These are phyloP conservation scores for Ganaspis sp. DNA, from an alignment of 1,140 invertebrate species.

Conservation along the genomic window DNA sequence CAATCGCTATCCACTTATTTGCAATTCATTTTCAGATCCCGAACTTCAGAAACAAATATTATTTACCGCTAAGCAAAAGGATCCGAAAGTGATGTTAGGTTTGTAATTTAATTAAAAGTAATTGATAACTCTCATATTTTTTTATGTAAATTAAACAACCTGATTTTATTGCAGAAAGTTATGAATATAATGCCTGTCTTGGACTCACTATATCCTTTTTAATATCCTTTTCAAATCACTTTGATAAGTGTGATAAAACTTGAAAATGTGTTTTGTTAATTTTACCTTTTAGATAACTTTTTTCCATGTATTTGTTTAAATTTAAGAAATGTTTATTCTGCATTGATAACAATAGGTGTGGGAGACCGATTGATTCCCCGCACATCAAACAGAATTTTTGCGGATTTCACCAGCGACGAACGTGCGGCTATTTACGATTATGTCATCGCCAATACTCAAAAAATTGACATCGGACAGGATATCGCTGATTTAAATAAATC, in stretches of 20 bases:
- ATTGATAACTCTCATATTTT: neutral
- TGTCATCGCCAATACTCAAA: slow-evolving; percentile 70
- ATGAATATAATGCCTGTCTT: slow-evolving; percentile 64
- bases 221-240: slow-evolving; percentile 68
- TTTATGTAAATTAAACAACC: slow-evolving; percentile 50
- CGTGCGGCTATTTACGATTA: slow-evolving; percentile 76
- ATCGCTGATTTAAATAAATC: slow-evolving; percentile 65
- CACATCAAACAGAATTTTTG: slow-evolving; percentile 75
- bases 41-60: slow-evolving; percentile 72
- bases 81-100: slow-evolving; percentile 66
- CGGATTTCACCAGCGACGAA: slow-evolving; percentile 77
- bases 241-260: slow-evolving; percentile 32
- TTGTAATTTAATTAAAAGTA: neutral
- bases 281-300: slow-evolving; percentile 46
- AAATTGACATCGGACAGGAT: slow-evolving; percentile 67
- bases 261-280: slow-evolving; percentile 42
- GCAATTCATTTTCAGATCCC: slow-evolving; percentile 67
- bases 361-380: slow-evolving; percentile 75
- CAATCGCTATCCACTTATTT: neutral
- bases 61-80: slow-evolving; percentile 57
- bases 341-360: slow-evolving; percentile 64
- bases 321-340: slow-evolving; percentile 48
- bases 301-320: slow-evolving; percentile 36
- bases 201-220: slow-evolving; percentile 72
- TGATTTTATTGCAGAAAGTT: slow-evolving; percentile 71